These are phyloP conservation scores for Tolypeutes matacus DNA, from an alignment of 2,797 vertebrate genomes.

Conservation along the genomic window DNA sequence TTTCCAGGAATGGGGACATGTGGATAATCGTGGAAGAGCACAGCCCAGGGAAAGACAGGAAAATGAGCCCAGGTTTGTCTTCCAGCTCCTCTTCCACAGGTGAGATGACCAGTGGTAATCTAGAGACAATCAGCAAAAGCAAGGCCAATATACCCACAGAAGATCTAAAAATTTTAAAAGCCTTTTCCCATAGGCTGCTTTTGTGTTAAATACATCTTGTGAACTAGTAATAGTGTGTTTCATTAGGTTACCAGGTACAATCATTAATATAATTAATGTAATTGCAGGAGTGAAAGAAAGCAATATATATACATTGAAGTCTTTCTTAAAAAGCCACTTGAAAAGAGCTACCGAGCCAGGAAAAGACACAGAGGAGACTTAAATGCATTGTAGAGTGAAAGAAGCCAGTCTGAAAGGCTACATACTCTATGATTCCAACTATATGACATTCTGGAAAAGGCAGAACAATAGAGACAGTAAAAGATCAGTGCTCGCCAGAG, in stretches of 20 bases:
- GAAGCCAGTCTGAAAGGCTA: too few species aligned
- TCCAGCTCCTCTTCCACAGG: not conserved
- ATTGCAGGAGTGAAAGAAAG: not conserved
- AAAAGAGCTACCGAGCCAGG: not conserved
- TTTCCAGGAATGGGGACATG: not conserved
- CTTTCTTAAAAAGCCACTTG: not conserved
- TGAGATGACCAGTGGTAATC: not conserved
- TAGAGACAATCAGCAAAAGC: not conserved
- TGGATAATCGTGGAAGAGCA: not conserved
- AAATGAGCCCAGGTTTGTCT: not conserved
- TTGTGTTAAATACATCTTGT: not conserved
- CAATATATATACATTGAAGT: not conserved
- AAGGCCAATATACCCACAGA: not conserved
- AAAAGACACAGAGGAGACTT: too few species aligned
- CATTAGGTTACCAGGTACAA: not conserved
- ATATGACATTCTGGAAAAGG: too few species aligned
- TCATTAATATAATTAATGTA: not conserved
- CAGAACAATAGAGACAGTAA: too few species aligned
- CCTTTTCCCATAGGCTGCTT: not conserved
- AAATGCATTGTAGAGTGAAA: too few species aligned
- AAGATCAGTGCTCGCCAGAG: too few species aligned
- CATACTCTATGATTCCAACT: too few species aligned
- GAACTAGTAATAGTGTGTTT: not conserved
- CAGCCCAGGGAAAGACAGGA: not conserved
- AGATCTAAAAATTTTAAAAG: slow-evolving; percentile 13